Conservation (phyloP, 2,888 invertebrate genomes). For the Hypena proboscidalis region DNA sequence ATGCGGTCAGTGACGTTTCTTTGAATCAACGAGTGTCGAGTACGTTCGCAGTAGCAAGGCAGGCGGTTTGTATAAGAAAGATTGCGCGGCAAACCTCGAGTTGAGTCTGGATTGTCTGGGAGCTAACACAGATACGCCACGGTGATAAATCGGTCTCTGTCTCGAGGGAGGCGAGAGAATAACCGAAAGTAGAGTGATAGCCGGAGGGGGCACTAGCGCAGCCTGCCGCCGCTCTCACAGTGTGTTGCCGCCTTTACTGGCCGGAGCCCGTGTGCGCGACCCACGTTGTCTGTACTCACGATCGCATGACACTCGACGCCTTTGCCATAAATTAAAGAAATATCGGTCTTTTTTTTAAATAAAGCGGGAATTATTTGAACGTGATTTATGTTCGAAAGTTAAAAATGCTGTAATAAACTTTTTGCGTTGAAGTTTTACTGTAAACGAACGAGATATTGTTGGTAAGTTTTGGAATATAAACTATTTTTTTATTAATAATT, state of each 20-base stretch:
- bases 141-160: constrained; percentile 75
- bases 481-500: constrained; percentile 8
- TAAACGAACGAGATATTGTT: constrained; percentile 39
- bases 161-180: constrained; percentile 73
- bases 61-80: constrained; percentile 53
- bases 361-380: constrained; percentile 39
- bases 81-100: constrained; percentile 47
- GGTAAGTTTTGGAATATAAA: constrained; percentile 52
- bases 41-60: constrained; percentile 33
- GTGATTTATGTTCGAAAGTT: constrained; percentile 44
- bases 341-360: constrained; percentile 25
- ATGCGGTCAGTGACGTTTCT: constrained; percentile 59
- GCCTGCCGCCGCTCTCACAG: constrained; percentile 62
- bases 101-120: constrained; percentile 57
- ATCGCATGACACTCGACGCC: constrained; percentile 43
- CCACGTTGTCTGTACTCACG: constrained; percentile 34
- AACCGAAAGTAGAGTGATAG: constrained; percentile 79
- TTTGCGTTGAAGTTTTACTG: constrained; percentile 41
- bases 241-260: constrained; percentile 71
- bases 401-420: constrained; percentile 53
- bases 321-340: constrained; percentile 40
- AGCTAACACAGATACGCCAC: constrained; percentile 58
- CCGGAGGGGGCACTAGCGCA: constrained; percentile 71
- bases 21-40: constrained; percentile 31
- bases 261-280: constrained; percentile 65